Evolutionary conservation across 2,888 invertebrate genomes (phyloP).

Genomic region (Patella caerulea): DNA sequence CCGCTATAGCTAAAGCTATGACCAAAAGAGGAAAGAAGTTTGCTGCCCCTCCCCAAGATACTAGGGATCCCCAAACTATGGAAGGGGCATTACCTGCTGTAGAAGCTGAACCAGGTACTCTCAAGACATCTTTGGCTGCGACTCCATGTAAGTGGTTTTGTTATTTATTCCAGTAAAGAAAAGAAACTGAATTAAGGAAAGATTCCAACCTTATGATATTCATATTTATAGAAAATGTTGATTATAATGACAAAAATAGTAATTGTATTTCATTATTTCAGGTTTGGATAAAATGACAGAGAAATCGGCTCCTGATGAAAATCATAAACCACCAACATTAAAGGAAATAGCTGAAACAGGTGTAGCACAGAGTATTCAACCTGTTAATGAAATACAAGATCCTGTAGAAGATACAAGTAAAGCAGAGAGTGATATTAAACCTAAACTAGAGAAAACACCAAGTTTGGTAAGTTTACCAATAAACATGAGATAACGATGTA

Average conservation of each 20-base stretch:
- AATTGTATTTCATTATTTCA: conserved; percentile 48
- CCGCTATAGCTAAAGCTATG: conserved; percentile 85
- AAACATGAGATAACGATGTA: no score
- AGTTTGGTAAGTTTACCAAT: neutral
- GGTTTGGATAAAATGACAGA: conserved; percentile 95
- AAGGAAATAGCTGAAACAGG: conserved; percentile 59
- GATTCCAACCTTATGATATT: neutral
- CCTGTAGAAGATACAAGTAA: conserved; percentile 35
- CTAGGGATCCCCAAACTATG: conserved; percentile 64
- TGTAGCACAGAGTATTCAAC: conserved; percentile 57
- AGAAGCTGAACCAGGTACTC: conserved; percentile 79
- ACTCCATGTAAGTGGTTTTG: conserved; percentile 81
- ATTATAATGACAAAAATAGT: no score
- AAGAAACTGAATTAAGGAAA: neutral
- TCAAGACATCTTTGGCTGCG: conserved; percentile 89
- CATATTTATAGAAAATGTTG: neutral
- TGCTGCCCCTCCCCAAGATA: conserved; percentile 48
- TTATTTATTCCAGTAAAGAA: no score
- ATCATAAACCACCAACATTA: conserved; percentile 53
- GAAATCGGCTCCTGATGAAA: conserved; percentile 88
- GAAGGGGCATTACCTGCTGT: conserved; percentile 70
- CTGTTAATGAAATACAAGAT: conserved; percentile 58
- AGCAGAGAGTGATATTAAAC: conserved; percentile 9
- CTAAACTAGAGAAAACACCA: conserved; percentile 1
- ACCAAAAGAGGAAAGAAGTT: conserved; percentile 70